Evolutionary conservation across 2,888 invertebrate genomes (phyloP).

Genomic region (Shargacucullia verbasci): DNA sequence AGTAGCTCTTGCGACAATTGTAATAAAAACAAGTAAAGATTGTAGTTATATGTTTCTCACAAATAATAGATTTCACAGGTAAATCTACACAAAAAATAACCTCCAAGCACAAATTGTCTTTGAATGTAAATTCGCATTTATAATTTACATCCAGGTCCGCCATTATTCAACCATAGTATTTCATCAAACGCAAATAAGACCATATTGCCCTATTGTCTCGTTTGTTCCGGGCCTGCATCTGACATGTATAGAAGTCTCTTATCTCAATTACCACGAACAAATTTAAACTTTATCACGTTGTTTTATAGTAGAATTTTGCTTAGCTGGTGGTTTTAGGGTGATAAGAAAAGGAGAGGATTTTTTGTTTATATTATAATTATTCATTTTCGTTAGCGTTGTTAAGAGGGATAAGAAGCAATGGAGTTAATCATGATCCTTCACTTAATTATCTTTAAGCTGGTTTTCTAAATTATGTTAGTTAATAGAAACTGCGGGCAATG

Average conservation of each 20-base stretch:
- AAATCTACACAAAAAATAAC: neutral
- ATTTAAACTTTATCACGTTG: conserved; percentile 26
- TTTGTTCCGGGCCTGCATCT: conserved; percentile 56
- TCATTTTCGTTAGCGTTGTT: conserved; percentile 50
- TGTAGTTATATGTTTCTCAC: no score
- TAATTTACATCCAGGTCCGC: conserved; percentile 24
- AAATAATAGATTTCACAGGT: no score
- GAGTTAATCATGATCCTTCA: conserved; percentile 47
- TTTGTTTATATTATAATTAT: conserved; percentile 60
- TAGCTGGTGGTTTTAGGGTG: conserved; percentile 4
- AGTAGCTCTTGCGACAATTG: no score
- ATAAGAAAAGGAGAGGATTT: conserved; percentile 54
- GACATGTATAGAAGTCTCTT: conserved; percentile 59
- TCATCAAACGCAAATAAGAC: conserved; percentile 61
- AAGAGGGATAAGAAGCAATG: conserved; percentile 46
- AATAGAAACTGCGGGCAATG: no score
- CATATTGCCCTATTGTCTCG: conserved; percentile 59
- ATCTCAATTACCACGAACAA: conserved; percentile 23
- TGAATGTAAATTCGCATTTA: neutral
- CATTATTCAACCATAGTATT: conserved; percentile 43
- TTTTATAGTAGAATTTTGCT: conserved; percentile 23
- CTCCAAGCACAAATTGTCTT: neutral
- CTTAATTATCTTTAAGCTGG: conserved; percentile 48
- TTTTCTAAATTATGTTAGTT: conserved; percentile 28
- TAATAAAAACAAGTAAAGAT: no score